Percentiles rank a stretch among this genome's conserved stretches.
phyloP scores from a whole-genome alignment of 2,888 invertebrate species.

The Acheta domesticus region DNA sequence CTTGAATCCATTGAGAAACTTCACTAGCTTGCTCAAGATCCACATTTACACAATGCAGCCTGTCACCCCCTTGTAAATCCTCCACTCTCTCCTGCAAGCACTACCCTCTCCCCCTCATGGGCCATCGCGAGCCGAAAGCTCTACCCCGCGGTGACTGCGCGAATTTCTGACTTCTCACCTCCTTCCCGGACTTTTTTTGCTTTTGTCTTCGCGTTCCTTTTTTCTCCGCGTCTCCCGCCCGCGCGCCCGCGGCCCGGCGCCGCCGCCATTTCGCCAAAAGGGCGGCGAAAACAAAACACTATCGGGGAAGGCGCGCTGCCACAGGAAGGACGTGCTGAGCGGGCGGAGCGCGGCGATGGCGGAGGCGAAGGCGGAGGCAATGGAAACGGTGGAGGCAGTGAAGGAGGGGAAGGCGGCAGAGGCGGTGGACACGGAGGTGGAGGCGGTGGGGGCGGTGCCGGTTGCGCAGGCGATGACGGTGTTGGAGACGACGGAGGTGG shows the following conservation, averaged over 20 bases:
- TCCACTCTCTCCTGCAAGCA: no score
- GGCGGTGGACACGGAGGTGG: no score
- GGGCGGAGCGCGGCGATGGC: neutral
- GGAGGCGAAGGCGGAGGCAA: no score
- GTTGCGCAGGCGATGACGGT: neutral
- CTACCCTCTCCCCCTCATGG: no score
- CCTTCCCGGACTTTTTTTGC: neutral
- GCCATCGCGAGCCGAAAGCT: neutral
- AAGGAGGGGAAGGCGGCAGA: neutral
- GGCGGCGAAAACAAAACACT: conserved; percentile 18
- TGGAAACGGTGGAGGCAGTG: neutral
- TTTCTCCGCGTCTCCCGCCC: neutral
- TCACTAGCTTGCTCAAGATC: no score
- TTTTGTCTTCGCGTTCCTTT: neutral
- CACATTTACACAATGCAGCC: no score
- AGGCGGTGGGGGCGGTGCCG: neutral
- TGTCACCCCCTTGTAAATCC: no score
- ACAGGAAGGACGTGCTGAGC: neutral
- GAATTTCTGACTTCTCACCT: conserved; percentile 18
- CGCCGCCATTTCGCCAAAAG: conserved; percentile 5
- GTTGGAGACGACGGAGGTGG: neutral
- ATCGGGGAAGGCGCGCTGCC: neutral
- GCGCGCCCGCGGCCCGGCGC: neutral
- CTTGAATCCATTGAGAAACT: no score
- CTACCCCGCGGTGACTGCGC: conserved; percentile 1